phyloP scores from a whole-genome alignment of 2,113 vertebrate species.

The Lepidothrix coronata region DNA sequence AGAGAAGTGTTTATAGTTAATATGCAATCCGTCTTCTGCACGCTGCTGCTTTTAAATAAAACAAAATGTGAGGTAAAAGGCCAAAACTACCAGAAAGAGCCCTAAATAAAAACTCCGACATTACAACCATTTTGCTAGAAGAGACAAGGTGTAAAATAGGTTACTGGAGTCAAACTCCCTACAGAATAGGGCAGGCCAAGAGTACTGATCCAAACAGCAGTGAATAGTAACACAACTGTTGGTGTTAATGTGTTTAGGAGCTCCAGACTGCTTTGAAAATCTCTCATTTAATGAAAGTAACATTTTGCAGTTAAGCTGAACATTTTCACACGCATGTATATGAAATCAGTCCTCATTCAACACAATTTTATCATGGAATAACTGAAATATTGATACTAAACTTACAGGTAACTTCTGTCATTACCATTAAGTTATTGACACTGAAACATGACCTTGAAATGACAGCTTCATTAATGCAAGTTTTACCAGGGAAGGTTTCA shows the following conservation, averaged over 20 bases:
- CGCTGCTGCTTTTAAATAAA: background rate
- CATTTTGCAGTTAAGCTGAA: background rate
- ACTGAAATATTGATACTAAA: background rate
- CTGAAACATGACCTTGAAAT: slow-evolving; percentile 75
- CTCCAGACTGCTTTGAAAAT: background rate
- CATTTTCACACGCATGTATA: background rate
- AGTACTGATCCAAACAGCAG: background rate
- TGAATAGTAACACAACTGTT: background rate
- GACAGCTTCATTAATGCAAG: slow-evolving; percentile 63
- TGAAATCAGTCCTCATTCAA: background rate
- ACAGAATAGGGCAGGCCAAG: background rate
- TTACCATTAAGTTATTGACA: slow-evolving; percentile 42
- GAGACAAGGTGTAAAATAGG: background rate
- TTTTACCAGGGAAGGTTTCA: slow-evolving; percentile 47
- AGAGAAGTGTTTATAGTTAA: slow-evolving; percentile 7
- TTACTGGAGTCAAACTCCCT: background rate
- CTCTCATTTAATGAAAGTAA: background rate
- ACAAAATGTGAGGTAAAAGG: slow-evolving; percentile 7
- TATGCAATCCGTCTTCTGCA: slow-evolving; percentile 19
- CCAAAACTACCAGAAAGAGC: slow-evolving; percentile 2
- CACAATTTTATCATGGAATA: background rate
- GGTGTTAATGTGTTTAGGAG: background rate
- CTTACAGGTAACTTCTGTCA: slow-evolving; percentile 26
- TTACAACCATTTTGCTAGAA: background rate
- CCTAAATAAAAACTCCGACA: background rate